Base-by-base conservation (phyloP, 2,113 vertebrate genomes). In the Lophochroa leadbeateri region DNA sequence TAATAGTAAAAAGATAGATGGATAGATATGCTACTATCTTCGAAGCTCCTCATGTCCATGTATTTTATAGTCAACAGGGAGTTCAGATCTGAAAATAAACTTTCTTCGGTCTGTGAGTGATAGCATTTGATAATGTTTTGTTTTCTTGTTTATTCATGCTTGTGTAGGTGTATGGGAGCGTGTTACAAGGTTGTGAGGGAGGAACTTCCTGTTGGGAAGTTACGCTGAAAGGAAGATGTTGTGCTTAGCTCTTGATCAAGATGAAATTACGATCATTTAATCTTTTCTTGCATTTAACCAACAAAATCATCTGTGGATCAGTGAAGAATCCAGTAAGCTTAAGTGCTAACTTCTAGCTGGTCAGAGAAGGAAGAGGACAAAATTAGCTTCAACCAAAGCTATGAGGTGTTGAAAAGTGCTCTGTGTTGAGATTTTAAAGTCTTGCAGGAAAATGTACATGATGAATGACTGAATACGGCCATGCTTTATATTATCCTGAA, bases 41-140 rank as follows among this genome's bases (percentile, higher is more conserved):
- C 10, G 69, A 82, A 91, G 53, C 79, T 81, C 61, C 35, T 44
- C 95, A 65, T 29, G 9, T 29, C 58, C 17, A 11, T 57, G 58
- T 20, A 72, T 94, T 85, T 90, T 67, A 15, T 71, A 84, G n/a
- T 79, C 7, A 15, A 74, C 31, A 69, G 79, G 74, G 65, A 71
- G 84, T 77, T 92, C 46, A 92, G 61, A 91, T 78, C 44, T 85
- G 53, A 82, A 94, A 96, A 94, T 49, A 86, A 82, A 44, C 11
- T 92, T 81, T 84, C 61, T 88, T 70, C 65, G 90, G 49, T 64
- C 49, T 96, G 49, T 87, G 81, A 88, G 39, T 71, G 55, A 93
- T 92, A 69, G 9, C 29, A n/a, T 82, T 81, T 71, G 58, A 69
- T 75, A 74, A 69, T 5, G 6, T 79, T 93, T 91, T 72, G 58